Evolutionary conservation across 1,140 invertebrate species (phyloP).

Genomic region (Macrobrachium rosenbergii): DNA sequence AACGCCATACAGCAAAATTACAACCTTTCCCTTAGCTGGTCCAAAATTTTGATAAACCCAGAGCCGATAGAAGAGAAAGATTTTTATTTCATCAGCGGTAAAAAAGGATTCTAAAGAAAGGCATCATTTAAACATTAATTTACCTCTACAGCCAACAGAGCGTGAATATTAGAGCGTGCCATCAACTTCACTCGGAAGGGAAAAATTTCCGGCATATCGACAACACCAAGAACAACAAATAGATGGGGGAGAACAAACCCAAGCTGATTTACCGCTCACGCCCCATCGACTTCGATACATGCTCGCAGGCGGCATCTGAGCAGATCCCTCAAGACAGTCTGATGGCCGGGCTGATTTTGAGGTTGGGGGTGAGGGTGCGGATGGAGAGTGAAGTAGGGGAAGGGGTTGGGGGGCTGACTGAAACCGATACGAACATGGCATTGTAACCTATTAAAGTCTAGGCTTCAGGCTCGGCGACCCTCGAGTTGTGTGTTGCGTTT

Average conservation of each 20-base stretch:
- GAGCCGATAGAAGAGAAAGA: too few species aligned
- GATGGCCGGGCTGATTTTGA: constrained; percentile 35
- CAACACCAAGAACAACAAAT: constrained; percentile 2
- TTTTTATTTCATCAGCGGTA: too few species aligned
- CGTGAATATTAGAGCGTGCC: too few species aligned
- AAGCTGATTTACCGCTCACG: constrained; percentile 57
- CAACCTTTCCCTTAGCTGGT: too few species aligned
- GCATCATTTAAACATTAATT: too few species aligned
- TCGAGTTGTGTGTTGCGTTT: too few species aligned
- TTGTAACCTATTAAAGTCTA: constrained; percentile 28
- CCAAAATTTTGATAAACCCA: too few species aligned
- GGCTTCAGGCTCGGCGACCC: constrained; percentile 14
- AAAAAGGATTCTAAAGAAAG: too few species aligned
- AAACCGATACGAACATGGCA: constrained; percentile 40
- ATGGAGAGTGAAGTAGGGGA: neutral
- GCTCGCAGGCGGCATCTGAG: constrained; percentile 7
- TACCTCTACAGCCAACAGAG: too few species aligned
- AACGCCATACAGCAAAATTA: too few species aligned
- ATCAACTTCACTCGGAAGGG: neutral
- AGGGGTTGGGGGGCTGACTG: neutral
- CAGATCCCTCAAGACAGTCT: constrained; percentile 38
- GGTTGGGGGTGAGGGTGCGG: neutral
- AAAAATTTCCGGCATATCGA: neutral
- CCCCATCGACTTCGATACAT: constrained; percentile 39
- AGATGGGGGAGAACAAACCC: constrained; percentile 19